Evolutionary conservation across 64 coral and sea anemone genomes (phyloP).

Genomic region (Astreopora myriophthalma): DNA sequence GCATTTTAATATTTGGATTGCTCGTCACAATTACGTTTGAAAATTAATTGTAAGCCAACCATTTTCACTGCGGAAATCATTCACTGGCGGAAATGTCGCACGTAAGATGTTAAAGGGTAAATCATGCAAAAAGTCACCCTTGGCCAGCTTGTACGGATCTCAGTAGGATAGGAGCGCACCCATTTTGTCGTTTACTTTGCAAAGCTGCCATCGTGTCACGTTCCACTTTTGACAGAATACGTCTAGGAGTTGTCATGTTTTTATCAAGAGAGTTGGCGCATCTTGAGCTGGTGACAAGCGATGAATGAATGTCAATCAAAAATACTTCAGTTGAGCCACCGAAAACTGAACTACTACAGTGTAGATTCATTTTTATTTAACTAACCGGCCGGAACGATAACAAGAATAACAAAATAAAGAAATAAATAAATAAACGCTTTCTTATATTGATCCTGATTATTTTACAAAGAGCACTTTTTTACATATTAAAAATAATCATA

Average conservation of each 20-base stretch:
- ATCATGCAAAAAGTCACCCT: too few species aligned
- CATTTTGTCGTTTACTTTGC: too few species aligned
- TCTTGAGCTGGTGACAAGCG: not conserved
- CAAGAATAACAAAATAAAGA: too few species aligned
- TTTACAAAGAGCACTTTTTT: too few species aligned
- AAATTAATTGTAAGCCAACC: not conserved
- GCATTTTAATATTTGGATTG: conserved; percentile 23
- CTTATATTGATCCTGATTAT: too few species aligned
- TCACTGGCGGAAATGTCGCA: too few species aligned
- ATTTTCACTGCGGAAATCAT: not conserved
- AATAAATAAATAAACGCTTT: too few species aligned
- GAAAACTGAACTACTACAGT: not conserved
- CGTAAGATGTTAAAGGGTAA: too few species aligned
- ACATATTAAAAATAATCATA: too few species aligned
- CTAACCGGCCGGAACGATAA: not conserved
- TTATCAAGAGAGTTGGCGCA: not conserved
- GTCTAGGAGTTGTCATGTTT: not conserved
- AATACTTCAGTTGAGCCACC: not conserved
- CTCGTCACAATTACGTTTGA: not conserved
- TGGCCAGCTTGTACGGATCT: too few species aligned
- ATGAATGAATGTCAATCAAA: not conserved
- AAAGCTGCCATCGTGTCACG: too few species aligned
- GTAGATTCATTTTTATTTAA: not conserved
- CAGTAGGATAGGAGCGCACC: too few species aligned
- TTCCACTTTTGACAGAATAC: not conserved